These are phyloP conservation scores for Phrynosoma platyrhinos DNA, from an alignment of 2,113 vertebrate species.

Conservation along the genomic window DNA sequence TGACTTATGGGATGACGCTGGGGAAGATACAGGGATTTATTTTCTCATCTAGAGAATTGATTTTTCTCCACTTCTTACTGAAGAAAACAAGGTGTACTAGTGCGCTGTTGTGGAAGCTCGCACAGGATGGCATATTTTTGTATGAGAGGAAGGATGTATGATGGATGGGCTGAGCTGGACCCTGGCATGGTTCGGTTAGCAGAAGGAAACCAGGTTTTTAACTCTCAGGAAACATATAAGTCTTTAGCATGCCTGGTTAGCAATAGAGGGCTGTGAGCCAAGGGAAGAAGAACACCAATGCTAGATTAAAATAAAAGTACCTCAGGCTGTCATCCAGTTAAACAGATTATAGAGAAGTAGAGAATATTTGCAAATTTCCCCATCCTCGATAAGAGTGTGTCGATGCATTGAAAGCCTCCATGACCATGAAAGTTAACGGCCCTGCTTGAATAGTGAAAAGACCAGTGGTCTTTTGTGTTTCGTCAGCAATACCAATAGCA, in stretches of 20 bases:
- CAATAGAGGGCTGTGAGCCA: background rate
- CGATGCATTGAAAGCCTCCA: too few species aligned
- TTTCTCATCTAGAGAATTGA: slow-evolving; percentile 10
- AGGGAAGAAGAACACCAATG: too few species aligned
- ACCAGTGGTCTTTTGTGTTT: too few species aligned
- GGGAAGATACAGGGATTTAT: slow-evolving; percentile 39
- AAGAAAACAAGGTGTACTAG: slow-evolving; percentile 5
- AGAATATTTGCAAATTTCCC: too few species aligned
- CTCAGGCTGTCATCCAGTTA: too few species aligned
- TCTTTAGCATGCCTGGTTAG: slow-evolving; percentile 38
- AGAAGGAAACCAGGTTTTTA: slow-evolving; percentile 46
- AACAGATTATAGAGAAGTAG: too few species aligned
- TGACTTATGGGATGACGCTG: slow-evolving; percentile 26
- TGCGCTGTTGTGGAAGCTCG: background rate
- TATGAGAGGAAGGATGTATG: background rate
- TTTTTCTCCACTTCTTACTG: slow-evolving; percentile 15
- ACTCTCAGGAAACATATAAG: background rate
- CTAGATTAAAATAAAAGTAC: too few species aligned
- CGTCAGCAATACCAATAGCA: too few species aligned
- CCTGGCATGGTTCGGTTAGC: background rate
- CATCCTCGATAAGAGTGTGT: too few species aligned
- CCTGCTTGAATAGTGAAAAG: too few species aligned
- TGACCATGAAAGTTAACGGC: too few species aligned
- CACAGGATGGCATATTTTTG: background rate
- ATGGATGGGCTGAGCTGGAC: slow-evolving; percentile 4